Evolutionary conservation across 2,113 vertebrate genomes (phyloP).

Genomic region (Lepisosteus osseus): DNA sequence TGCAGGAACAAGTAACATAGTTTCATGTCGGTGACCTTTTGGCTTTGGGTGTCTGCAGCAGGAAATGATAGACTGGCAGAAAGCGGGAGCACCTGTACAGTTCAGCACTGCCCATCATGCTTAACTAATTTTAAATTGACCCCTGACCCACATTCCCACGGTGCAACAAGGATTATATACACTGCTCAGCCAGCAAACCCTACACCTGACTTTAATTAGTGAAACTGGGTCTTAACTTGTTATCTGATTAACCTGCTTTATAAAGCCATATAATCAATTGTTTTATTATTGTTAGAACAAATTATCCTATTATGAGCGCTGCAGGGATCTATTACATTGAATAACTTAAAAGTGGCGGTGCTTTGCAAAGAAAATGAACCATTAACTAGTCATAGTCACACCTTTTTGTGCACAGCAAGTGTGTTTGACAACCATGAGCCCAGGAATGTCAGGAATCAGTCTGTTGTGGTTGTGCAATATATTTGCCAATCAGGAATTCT

Average conservation of each 20-base stretch:
- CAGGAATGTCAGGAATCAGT: too few relatives aligned
- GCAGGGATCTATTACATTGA: slow-evolving; percentile 73
- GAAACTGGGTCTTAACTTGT: slow-evolving; percentile 71
- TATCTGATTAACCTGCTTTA: slow-evolving; percentile 75
- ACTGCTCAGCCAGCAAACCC: slow-evolving; percentile 56
- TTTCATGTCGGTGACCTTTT: slow-evolving; percentile 53
- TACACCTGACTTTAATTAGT: slow-evolving; percentile 86
- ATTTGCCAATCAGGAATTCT: too few relatives aligned
- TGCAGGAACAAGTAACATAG: background rate
- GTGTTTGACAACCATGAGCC: too few relatives aligned
- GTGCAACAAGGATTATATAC: slow-evolving; percentile 54
- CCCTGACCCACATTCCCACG: slow-evolving; percentile 78
- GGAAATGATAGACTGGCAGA: slow-evolving; percentile 70
- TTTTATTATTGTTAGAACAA: slow-evolving; percentile 82
- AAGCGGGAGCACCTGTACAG: slow-evolving; percentile 82
- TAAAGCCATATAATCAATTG: slow-evolving; percentile 68
- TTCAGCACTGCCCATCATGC: slow-evolving; percentile 76
- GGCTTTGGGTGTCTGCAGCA: slow-evolving; percentile 55
- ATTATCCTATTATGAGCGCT: slow-evolving; percentile 76
- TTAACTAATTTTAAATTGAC: slow-evolving; percentile 86
- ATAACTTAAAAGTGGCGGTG: slow-evolving; percentile 32
- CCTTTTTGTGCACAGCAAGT: background rate
- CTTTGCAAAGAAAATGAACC: slow-evolving; percentile 44
- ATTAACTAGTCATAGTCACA: slow-evolving; percentile 9
- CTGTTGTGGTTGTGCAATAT: too few relatives aligned